Evolutionary conservation across 2,113 vertebrate species (phyloP), one percentile per base, ranked within the genome.

Genomic region (Megaceryle torquata): DNA sequence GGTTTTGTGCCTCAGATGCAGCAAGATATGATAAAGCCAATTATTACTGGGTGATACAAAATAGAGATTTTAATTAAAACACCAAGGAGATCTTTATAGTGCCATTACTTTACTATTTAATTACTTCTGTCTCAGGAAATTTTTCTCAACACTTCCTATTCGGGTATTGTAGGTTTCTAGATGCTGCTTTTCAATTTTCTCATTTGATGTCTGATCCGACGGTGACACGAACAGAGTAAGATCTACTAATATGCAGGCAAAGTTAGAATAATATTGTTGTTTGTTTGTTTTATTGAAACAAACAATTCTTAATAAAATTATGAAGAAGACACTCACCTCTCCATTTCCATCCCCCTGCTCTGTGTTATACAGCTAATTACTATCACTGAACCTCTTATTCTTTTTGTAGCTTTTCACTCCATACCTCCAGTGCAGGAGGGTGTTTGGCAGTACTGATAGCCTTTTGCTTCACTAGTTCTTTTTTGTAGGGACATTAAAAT

Each of bases 401-500:
- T 44, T 83, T 74, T 29, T 37, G 35, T 8, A 71, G 48, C 4
- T 1, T 70, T 96, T 46, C 43, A 88, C 61, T 69, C 84, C 86
- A 21, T 31, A 31, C 56, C 80, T 82, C 64, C 56, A 21, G 37
- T 8, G 3, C 33, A 56, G n/a, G 53, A 86, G 41, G 43, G 60
- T 54, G 75, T 21, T 78, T 92, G 77, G 64, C 51, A 91, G 60
- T 83, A 87, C 51, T 96, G 93, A 79, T 93, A 89, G 56, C 46
- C 35, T 93, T 96, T 82, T 2, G 12, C 74, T 54, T 82, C 85
- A 71, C 43, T 81, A 67, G 64, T 22, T 79, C 82, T 57, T 78
- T 82, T 91, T 86, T 84, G 89, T 67, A 51, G 80, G 91, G 76
- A 94, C 86, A 82, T 88, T 93, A 95, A 88, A 77, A 97, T 95